phyloP scores from a whole-genome alignment of 2,797 vertebrate species.

The Moxostoma hubbsi region DNA sequence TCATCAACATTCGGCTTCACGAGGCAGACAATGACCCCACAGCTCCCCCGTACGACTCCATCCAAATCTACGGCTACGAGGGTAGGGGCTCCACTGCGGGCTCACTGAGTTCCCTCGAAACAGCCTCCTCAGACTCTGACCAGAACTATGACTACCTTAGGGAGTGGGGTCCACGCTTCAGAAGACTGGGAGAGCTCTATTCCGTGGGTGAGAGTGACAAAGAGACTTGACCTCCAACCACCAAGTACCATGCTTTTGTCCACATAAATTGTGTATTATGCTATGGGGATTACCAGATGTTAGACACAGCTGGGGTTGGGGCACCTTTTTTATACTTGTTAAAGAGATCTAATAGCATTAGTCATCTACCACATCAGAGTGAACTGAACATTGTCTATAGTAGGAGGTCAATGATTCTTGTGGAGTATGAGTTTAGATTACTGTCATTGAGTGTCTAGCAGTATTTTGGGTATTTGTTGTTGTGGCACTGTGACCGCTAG shows the following conservation, averaged over 20 bases:
- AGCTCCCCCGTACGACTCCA: conserved; percentile 97
- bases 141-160: conserved; percentile 99
- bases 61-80: conserved; percentile 99
- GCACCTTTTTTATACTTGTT: conserved; percentile 90
- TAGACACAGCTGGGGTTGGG: conserved; percentile 87
- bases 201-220: conserved; percentile 96
- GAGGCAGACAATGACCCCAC: conserved; percentile 97
- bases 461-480: conserved; percentile 94
- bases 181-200: conserved; percentile 99
- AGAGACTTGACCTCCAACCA: conserved; percentile 94
- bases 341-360: conserved; percentile 92
- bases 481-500: conserved; percentile 85
- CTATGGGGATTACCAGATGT: conserved; percentile 86
- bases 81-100: conserved; percentile 94
- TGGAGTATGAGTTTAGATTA: conserved; percentile 96
- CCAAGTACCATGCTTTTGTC: conserved; percentile 73
- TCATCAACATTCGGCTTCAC: conserved; percentile 96
- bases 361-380: conserved; percentile 92
- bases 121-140: conserved; percentile 95
- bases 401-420: conserved; percentile 97
- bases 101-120: conserved; percentile 96
- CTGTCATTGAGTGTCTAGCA: conserved; percentile 96
- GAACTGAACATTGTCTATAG: conserved; percentile 89
- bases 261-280: conserved; percentile 89
- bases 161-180: conserved; percentile 99